Evolutionary conservation across 2,113 vertebrate species (phyloP), one percentile per base, ranked within the genome.

Genomic region (Otocyon megalotis): DNA sequence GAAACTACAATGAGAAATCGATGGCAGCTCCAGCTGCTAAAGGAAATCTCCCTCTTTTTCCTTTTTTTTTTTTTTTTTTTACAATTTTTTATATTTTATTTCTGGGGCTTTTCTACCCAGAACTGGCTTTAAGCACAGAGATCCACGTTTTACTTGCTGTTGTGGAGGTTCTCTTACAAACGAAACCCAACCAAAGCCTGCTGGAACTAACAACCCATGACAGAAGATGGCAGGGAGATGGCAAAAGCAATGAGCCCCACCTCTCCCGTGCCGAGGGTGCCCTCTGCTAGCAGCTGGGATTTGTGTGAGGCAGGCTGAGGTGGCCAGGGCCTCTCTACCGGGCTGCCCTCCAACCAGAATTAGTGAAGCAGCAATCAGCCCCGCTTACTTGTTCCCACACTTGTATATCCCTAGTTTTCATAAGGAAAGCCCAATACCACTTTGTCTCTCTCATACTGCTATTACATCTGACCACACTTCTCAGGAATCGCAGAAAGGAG

Each of bases 151-250:
- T 2, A 58, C 50, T 71, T 86, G 32, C 53, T 63, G 3, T 65
- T 22, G n/a, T 10, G 56, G 62, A 95, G 60, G 81, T n/a, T 67
- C 60, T 95, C 50, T 67, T 67, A 80, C 24, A 89, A 86, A 87
- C 4, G 48, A 96, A 94, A 87, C 53, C 85, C 79, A 96, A 83
- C 8, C 96, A 93, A 96, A 97, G 93, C 89, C 93, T 95, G 76
- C 65, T 56, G 26, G 84, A 83, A 88, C 76, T 32, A 83, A 50
- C 15, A 96, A 30, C 35, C 54, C 50, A 24, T 76, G 71, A 58
- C 60, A 54, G 81, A 93, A 13, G 82, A 26, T 13, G 43, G 69
- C 69, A 43, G 67, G 24, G 15, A 71, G 35, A 82, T 3, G 85
- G 63, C 87, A 77, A 92, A 79, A 88, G 62, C 92, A 87, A 35